These are phyloP conservation scores for Lasioglossum pauxillum DNA, from an alignment of 2,888 invertebrate species.

Conservation along the genomic window DNA sequence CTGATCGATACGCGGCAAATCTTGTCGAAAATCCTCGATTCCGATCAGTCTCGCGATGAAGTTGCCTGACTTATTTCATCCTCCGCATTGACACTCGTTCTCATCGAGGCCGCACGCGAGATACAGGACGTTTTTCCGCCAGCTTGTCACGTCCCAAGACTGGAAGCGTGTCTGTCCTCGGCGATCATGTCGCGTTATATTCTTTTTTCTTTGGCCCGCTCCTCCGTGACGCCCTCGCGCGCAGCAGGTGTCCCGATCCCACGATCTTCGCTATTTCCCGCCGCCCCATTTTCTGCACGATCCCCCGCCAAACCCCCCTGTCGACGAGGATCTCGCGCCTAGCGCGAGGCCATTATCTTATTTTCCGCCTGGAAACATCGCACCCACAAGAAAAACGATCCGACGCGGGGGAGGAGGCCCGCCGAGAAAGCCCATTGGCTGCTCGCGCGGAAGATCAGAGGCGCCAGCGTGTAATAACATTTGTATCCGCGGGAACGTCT, in stretches of 20 bases:
- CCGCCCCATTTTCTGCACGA: conserved; percentile 72
- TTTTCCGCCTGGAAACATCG: conserved; percentile 83
- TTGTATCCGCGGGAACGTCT: conserved; percentile 67
- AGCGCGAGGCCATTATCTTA: conserved; percentile 83
- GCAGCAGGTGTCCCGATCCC: conserved; percentile 78
- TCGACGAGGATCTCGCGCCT: conserved; percentile 75
- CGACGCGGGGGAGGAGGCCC: conserved; percentile 48
- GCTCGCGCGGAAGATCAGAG: conserved; percentile 70
- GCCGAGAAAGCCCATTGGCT: conserved; percentile 61
- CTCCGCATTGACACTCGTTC: conserved; percentile 57
- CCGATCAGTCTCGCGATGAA: not conserved
- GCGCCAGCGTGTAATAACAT: conserved; percentile 72
- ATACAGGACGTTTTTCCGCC: conserved; percentile 32
- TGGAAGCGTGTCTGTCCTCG: conserved; percentile 15
- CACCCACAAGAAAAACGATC: conserved; percentile 82
- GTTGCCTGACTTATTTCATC: conserved; percentile 50
- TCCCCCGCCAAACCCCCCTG: conserved; percentile 43
- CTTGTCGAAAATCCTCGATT: not conserved
- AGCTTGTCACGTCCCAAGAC: not conserved
- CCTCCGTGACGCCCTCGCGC: conserved; percentile 48
- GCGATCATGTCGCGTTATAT: conserved; percentile 55
- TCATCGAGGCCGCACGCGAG: conserved; percentile 39
- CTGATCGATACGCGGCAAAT: not conserved
- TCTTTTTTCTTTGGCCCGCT: conserved; percentile 43
- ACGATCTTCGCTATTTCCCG: conserved; percentile 79